Percentiles rank a stretch among this genome's conserved stretches.
Evolutionary conservation across 2,797 vertebrate species (phyloP).

Genomic region (Acrossocheilus wenchowensis): DNA sequence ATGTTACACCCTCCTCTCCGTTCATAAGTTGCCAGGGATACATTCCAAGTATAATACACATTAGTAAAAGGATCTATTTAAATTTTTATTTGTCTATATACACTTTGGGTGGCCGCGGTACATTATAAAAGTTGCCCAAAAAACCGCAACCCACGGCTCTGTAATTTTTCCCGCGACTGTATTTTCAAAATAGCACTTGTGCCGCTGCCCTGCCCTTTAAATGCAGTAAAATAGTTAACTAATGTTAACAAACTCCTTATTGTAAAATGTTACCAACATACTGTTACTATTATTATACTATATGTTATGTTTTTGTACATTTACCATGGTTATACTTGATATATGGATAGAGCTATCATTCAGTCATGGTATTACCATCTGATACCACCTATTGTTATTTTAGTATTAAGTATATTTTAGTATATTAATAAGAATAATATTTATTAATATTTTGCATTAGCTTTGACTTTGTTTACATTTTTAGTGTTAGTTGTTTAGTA

Average conservation of each 20-base stretch:
- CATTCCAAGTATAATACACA: too few species aligned
- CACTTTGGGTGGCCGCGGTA: too few species aligned
- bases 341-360: not conserved
- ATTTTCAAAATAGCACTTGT: too few species aligned
- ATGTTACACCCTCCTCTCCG: too few species aligned
- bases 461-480: not conserved
- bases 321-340: not conserved
- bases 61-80: too few species aligned
- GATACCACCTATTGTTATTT: not conserved
- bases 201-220: not conserved
- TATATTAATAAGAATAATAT: not conserved
- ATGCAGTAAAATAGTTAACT: not conserved
- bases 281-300: not conserved
- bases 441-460: not conserved
- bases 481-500: too few species aligned
- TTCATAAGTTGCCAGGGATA: too few species aligned
- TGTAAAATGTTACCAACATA: not conserved
- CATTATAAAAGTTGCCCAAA: too few species aligned
- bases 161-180: too few species aligned
- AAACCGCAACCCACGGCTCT: too few species aligned
- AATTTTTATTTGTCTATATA: too few species aligned
- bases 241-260: not conserved
- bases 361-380: not conserved
- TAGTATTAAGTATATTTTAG: not conserved
- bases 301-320: not conserved